Percentiles rank a stretch among this genome's conserved stretches.
Evolutionary conservation across 2,888 invertebrate species (phyloP).

Genomic region (Synanthedon vespiformis): DNA sequence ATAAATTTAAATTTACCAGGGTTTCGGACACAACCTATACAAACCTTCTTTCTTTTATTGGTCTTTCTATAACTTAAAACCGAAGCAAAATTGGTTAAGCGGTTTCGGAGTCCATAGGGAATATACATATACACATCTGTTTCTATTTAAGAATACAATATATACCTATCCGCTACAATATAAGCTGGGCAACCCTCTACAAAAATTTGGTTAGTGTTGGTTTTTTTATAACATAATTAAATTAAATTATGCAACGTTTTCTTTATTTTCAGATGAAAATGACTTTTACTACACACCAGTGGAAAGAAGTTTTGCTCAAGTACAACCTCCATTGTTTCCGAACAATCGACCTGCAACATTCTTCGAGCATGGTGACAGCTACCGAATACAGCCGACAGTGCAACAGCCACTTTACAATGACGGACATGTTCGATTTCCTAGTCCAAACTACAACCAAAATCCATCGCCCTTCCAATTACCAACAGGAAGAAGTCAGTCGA

Average conservation of each 20-base stretch:
- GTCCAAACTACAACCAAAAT: constrained; percentile 62
- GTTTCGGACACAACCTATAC: too few relatives aligned
- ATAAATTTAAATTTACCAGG: too few relatives aligned
- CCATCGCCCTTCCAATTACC: constrained; percentile 62
- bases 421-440: constrained; percentile 49
- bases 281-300: constrained; percentile 60
- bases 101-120: too few relatives aligned
- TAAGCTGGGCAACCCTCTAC: too few relatives aligned
- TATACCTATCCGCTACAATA: too few relatives aligned
- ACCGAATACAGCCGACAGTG: constrained; percentile 35
- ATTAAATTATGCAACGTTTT: constrained; percentile 2
- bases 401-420: constrained; percentile 49
- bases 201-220: too few relatives aligned
- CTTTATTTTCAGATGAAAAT: constrained; percentile 54
- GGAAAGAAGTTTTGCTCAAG: constrained; percentile 67
- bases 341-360: constrained; percentile 47
- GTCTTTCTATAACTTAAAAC: too few relatives aligned
- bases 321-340: constrained; percentile 57
- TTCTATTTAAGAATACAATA: too few relatives aligned
- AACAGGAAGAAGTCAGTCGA: constrained; percentile 59
- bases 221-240: too few relatives aligned
- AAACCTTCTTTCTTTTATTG: too few relatives aligned
- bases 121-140: too few relatives aligned
- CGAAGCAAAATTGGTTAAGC: too few relatives aligned
- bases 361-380: constrained; percentile 50